phyloP scores from a whole-genome alignment of 1,140 invertebrate species.

The Sesamia nonagrioides region DNA sequence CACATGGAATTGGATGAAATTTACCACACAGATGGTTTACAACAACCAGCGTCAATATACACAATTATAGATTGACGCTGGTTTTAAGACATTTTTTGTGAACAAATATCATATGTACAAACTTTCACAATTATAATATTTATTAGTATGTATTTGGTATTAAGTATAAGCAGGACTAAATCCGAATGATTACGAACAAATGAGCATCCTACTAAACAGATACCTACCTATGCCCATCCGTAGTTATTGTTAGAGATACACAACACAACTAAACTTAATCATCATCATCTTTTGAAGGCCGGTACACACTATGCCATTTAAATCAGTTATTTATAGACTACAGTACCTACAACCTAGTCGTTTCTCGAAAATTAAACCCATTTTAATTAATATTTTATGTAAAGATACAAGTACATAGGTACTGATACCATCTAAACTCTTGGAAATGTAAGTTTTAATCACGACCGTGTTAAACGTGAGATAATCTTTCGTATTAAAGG shows the following conservation, averaged over 20 bases:
- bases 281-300: constrained; percentile 32
- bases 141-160: too few species aligned
- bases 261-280: constrained; percentile 47
- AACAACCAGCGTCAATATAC: too few species aligned
- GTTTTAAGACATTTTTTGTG: too few species aligned
- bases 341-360: neutral
- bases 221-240: constrained; percentile 15
- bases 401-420: neutral
- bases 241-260: constrained; percentile 38
- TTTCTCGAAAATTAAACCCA: neutral
- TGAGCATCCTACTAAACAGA: constrained; percentile 15
- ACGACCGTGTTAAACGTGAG: constrained; percentile 3
- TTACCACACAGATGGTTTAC: too few species aligned
- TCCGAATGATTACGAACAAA: neutral
- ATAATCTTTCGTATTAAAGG: constrained; percentile 6
- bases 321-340: constrained; percentile 11
- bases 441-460: constrained; percentile 19
- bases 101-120: too few species aligned
- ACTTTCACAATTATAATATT: too few species aligned
- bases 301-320: constrained; percentile 24
- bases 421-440: constrained; percentile 1
- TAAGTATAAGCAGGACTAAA: neutral
- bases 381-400: constrained; percentile 10
- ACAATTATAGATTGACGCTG: too few species aligned
- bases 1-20: too few species aligned